Conservation (phyloP, 2,797 vertebrate species). For the Cryptoblepharus egeriae region DNA sequence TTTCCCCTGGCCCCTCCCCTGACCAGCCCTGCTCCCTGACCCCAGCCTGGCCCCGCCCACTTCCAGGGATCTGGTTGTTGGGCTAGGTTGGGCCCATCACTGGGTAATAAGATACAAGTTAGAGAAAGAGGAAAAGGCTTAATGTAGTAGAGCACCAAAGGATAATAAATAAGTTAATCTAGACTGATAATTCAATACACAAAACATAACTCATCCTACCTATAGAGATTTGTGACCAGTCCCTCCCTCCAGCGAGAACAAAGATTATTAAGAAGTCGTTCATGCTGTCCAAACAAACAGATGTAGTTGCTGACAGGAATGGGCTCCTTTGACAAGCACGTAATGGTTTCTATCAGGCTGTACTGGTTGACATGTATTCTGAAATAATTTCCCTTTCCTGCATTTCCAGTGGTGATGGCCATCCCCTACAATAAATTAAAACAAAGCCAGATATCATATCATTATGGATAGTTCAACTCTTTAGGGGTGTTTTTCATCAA, state of each 20-base stretch:
- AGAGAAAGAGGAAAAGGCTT: background rate
- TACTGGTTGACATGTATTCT: constrained; percentile 80
- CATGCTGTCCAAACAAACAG: constrained; percentile 87
- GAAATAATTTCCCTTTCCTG: constrained; percentile 86
- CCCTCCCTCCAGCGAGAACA: constrained; percentile 74
- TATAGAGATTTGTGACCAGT: constrained; percentile 88
- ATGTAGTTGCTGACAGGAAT: constrained; percentile 88
- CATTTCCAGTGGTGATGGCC: constrained; percentile 82
- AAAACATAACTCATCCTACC: constrained; percentile 72
- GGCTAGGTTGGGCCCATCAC: too few species aligned
- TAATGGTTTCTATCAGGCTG: constrained; percentile 84
- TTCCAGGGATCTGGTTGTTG: too few species aligned
- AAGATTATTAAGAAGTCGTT: constrained; percentile 89
- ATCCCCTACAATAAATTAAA: constrained; percentile 74
- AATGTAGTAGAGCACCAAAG: too few species aligned
- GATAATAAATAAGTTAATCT: background rate
- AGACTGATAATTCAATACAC: background rate
- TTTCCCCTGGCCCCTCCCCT: too few species aligned
- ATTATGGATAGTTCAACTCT: background rate
- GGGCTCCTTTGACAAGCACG: constrained; percentile 85
- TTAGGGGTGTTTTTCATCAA: background rate
- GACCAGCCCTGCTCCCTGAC: too few species aligned
- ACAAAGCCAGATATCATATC: background rate
- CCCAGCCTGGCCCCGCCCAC: too few species aligned
- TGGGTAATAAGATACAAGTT: background rate